A percentile compares a stretch with the other conserved stretches of the same genome.
Evolutionary conservation across 1,140 invertebrate species (phyloP).

Genomic region (Drosophila biarmipes): DNA sequence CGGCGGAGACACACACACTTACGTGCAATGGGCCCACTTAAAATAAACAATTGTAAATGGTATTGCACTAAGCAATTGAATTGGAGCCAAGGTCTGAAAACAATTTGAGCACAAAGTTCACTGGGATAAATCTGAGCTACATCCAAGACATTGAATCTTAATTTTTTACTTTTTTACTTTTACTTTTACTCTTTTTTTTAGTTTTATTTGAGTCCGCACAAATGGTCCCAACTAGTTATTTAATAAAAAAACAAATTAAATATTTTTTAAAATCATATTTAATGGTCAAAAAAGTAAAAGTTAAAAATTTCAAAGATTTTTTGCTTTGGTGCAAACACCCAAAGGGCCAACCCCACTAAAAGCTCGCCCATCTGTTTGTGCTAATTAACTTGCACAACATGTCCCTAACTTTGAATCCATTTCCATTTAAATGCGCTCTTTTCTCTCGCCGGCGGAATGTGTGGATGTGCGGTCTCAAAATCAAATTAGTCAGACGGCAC

Average conservation of each 20-base stretch:
- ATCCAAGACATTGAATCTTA: no score
- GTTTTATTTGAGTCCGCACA: no score
- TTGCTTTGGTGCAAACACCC: conserved; percentile 15
- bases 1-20: conserved; percentile 17
- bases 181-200: no score
- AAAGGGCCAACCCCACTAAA: not conserved
- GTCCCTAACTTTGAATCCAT: conserved; percentile 70
- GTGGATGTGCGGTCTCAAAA: conserved; percentile 64
- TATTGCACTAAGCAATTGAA: conserved; percentile 80
- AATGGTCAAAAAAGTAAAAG: no score
- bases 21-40: conserved; percentile 62
- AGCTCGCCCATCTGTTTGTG: conserved; percentile 15
- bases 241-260: no score
- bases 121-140: conserved; percentile 3
- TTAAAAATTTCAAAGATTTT: not conserved
- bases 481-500: conserved; percentile 74
- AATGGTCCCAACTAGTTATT: no score
- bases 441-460: conserved; percentile 2
- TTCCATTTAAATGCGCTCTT: conserved; percentile 64
- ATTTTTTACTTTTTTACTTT: no score
- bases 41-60: conserved; percentile 80
- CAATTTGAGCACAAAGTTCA: conserved; percentile 63
- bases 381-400: conserved; percentile 79
- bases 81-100: conserved; percentile 75
- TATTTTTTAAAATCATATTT: no score